Conservation (phyloP, 2,113 vertebrate genomes). For the Poecile atricapillus region DNA sequence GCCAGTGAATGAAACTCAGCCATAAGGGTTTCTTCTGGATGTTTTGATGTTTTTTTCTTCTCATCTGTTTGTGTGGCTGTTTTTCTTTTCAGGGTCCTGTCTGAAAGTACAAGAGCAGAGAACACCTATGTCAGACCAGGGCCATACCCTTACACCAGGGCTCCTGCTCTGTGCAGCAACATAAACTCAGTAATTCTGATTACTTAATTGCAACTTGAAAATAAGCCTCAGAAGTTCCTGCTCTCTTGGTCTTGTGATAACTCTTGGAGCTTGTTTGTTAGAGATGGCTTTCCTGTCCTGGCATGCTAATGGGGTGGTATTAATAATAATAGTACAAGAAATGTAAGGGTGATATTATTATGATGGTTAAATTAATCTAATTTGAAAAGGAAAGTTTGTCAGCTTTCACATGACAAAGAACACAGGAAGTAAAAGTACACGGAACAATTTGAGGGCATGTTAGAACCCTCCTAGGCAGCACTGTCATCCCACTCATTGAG, state of each 20-base stretch:
- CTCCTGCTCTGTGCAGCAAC: background rate
- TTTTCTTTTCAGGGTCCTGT: fast-evolving
- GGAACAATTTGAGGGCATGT: slow-evolving; percentile 56
- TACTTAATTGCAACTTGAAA: background rate
- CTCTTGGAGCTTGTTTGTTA: background rate
- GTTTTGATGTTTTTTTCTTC: background rate
- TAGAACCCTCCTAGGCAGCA: slow-evolving; percentile 50
- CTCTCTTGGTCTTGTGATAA: slow-evolving; percentile 14
- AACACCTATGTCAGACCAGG: background rate
- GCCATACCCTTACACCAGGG: background rate
- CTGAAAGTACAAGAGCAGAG: background rate
- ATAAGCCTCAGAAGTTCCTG: background rate
- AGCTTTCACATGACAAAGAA: slow-evolving; percentile 52
- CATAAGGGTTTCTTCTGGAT: background rate
- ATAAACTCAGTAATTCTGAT: background rate
- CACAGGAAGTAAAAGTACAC: slow-evolving; percentile 52
- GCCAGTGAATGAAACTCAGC: background rate
- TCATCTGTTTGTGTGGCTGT: background rate
- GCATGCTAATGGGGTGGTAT: slow-evolving; percentile 47
- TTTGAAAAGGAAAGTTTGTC: slow-evolving; percentile 65
- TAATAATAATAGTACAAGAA: background rate
- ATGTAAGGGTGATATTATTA: slow-evolving; percentile 36
- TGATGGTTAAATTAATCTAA: slow-evolving; percentile 57
- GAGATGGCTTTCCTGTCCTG: slow-evolving; percentile 51
- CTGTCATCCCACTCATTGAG: slow-evolving; percentile 46